Evolutionary conservation across 2,888 invertebrate species (phyloP), one percentile per base, ranked within the genome.

Genomic region (Hirtodrosophila histrioides): DNA sequence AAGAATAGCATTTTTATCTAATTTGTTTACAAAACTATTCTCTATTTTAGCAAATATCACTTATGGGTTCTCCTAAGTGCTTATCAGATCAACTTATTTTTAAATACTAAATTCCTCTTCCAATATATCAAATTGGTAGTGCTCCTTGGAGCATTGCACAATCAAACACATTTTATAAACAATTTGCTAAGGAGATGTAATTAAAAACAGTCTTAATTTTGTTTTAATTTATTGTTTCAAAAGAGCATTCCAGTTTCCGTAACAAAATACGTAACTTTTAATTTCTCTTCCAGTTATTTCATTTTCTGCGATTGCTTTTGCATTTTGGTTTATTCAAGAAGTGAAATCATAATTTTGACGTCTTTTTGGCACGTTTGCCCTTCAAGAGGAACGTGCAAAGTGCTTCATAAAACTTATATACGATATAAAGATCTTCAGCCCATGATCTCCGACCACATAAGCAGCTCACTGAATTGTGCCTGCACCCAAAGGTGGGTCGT

Each of bases 321-420:
- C 4, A 24, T 39, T 41, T 3, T 2, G 9, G 6, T 33, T 35
- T 29, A 7, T 31, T 31, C 11, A 37, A 9, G 44, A 37, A 63
- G 65, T 74, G 71, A 75, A 78, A 78, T 78, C 75, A 67, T 35
- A 55, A 46, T 54, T 57, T 62, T 29, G 8, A 49, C 31, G 17
- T n/a, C 29, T 11, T 60, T 72, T 43, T 23, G 45, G 23, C 76
- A 79, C 78, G 79, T 78, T 68, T 49, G 61, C 48, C 70, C 70
- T 70, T 77, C 54, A 48, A 11, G 4, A 44, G 31, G 37, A 56
- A 68, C 58, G 70, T 78, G 53, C 68, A 43, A 63, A 60, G 43
- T 53, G 66, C 60, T 55, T 41, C 57, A 57, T 66, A 58, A 71
- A 70, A 68, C 46, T 63, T 53, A 71, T 61, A 68, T 67, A 60